A percentile compares a stretch with the other conserved stretches of the same genome.
Evolutionary conservation across 2,888 invertebrate species (phyloP).

Genomic region (Pheosia gnoma): DNA sequence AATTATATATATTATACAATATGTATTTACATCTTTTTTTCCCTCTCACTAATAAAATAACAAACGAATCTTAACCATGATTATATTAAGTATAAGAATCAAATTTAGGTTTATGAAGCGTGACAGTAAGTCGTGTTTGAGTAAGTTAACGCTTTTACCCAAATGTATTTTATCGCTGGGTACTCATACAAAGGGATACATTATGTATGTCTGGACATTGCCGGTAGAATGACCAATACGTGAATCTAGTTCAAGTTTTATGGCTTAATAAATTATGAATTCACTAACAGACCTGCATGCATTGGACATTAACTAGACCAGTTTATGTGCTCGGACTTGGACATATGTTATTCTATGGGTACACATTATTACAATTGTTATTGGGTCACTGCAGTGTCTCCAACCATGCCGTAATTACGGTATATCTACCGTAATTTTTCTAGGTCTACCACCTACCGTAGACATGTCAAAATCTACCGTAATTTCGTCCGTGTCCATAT

Average conservation of each 20-base stretch:
- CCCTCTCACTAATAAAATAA: too few species aligned
- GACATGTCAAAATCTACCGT: too few species aligned
- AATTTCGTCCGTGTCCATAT: too few species aligned
- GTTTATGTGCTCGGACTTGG: neutral
- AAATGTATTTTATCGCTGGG: neutral
- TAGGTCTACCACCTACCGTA: too few species aligned
- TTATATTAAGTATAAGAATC: neutral
- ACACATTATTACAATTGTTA: too few species aligned
- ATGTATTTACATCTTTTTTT: too few species aligned
- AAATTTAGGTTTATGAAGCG: neutral
- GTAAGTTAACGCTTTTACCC: neutral
- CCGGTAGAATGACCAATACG: neutral
- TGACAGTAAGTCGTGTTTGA: neutral
- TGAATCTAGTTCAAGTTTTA: neutral
- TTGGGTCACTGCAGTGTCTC: too few species aligned
- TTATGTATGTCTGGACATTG: neutral
- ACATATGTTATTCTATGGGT: neutral
- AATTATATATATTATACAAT: too few species aligned
- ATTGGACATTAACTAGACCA: neutral
- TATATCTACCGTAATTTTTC: too few species aligned
- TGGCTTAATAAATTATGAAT: conserved; percentile 1
- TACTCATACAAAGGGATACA: neutral
- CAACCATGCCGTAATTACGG: too few species aligned
- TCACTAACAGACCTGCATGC: neutral
- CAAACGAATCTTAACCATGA: too few species aligned